These are phyloP conservation scores for Hydropsyche betteni DNA, from an alignment of 2,888 invertebrate genomes.

Conservation along the genomic window DNA sequence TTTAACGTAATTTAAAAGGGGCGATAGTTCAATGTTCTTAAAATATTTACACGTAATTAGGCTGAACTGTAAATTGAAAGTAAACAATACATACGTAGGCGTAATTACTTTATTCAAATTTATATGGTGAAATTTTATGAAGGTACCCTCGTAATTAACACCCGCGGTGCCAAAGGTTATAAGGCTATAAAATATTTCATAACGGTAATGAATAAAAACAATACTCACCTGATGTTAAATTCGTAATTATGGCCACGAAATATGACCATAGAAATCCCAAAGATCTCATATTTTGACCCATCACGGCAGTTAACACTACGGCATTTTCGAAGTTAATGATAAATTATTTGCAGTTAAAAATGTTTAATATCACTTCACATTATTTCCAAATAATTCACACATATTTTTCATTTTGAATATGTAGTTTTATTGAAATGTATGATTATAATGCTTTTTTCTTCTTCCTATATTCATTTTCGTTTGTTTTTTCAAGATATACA, in stretches of 20 bases:
- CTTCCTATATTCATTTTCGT: no score
- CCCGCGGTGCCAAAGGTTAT: constrained; percentile 9
- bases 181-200: constrained; percentile 30
- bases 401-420: neutral
- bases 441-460: no score
- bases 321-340: constrained; percentile 19
- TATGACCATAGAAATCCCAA: constrained; percentile 40
- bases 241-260: constrained; percentile 34
- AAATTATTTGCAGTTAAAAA: constrained; percentile 14
- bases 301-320: constrained; percentile 26
- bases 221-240: constrained; percentile 36
- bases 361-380: constrained; percentile 19
- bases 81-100: constrained; percentile 1
- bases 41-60: no score
- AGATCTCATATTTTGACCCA: constrained; percentile 40
- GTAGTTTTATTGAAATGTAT: no score
- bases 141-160: constrained; percentile 1
- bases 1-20: no score
- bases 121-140: neutral
- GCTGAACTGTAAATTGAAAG: neutral
- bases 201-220: constrained; percentile 21
- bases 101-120: constrained; percentile 3
- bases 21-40: no score
- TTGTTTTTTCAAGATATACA: no score
- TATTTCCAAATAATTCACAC: constrained; percentile 2